phyloP scores from a whole-genome alignment of 2,113 vertebrate species.

The Camelus dromedarius region DNA sequence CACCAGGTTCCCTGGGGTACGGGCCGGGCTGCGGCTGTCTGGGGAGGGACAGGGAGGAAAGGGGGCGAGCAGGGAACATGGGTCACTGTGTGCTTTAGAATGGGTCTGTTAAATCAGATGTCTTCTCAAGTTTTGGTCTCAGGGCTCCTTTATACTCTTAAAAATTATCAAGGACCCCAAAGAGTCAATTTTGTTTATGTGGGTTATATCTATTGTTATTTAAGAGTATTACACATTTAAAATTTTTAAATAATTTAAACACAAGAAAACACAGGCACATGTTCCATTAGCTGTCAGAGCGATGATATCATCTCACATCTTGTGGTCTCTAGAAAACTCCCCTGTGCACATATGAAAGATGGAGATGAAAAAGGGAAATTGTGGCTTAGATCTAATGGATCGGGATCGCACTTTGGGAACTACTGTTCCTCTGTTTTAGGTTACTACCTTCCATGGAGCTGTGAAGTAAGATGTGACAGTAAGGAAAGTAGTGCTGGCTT shows the following conservation, averaged over 20 bases:
- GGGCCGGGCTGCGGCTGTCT: not conserved
- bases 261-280: not conserved
- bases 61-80: not conserved
- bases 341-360: not conserved
- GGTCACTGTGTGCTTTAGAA: not conserved
- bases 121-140: not conserved
- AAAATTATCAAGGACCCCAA: not conserved
- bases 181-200: constrained; percentile 12
- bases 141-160: not conserved
- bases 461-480: not conserved
- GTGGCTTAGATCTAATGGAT: not conserved
- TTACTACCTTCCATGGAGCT: not conserved
- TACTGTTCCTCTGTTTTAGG: not conserved
- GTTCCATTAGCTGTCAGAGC: not conserved
- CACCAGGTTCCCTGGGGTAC: constrained; percentile 79
- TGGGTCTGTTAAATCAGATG: not conserved
- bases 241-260: not conserved
- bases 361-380: not conserved
- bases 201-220: not conserved
- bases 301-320: not conserved
- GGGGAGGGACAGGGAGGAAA: not conserved
- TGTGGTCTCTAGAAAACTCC: not conserved
- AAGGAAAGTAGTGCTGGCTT: not conserved
- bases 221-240: not conserved
- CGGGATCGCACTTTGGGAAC: not conserved